phyloP scores from a whole-genome alignment of 1,140 invertebrate genomes.

The Sarcophaga bullata region DNA sequence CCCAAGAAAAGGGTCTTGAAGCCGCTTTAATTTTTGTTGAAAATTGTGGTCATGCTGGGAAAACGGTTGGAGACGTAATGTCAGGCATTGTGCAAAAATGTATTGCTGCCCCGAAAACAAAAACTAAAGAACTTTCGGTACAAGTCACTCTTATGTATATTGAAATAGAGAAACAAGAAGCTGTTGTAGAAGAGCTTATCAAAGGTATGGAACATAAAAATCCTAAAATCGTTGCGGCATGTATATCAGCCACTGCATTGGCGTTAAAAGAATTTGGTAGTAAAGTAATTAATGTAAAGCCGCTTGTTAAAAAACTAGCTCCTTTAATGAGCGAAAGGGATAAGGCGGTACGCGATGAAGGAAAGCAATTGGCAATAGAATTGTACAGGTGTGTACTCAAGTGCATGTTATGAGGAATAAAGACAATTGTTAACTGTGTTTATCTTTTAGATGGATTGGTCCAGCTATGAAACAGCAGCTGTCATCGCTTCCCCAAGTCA shows the following conservation, averaged over 20 bases:
- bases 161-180: constrained; percentile 95
- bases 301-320: constrained; percentile 87
- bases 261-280: constrained; percentile 90
- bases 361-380: constrained; percentile 88
- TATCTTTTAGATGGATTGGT: constrained; percentile 82
- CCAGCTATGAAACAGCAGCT: constrained; percentile 88
- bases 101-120: constrained; percentile 88
- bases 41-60: constrained; percentile 86
- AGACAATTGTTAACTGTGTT: neutral
- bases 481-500: constrained; percentile 85
- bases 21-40: constrained; percentile 90
- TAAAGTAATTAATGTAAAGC: constrained; percentile 90
- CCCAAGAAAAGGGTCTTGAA: constrained; percentile 96
- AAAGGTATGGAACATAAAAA: constrained; percentile 96
- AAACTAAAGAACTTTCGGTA: constrained; percentile 89
- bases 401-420: neutral
- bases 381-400: constrained; percentile 77
- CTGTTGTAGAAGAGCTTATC: constrained; percentile 88
- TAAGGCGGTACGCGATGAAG: constrained; percentile 91
- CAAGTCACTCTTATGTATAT: constrained; percentile 93
- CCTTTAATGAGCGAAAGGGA: constrained; percentile 90
- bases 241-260: constrained; percentile 79
- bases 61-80: constrained; percentile 90
- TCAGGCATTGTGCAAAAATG: constrained; percentile 90
- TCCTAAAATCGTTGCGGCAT: constrained; percentile 92